Base-by-base conservation (phyloP, 2,888 invertebrate species). In the Lasioglossum figueresi region DNA sequence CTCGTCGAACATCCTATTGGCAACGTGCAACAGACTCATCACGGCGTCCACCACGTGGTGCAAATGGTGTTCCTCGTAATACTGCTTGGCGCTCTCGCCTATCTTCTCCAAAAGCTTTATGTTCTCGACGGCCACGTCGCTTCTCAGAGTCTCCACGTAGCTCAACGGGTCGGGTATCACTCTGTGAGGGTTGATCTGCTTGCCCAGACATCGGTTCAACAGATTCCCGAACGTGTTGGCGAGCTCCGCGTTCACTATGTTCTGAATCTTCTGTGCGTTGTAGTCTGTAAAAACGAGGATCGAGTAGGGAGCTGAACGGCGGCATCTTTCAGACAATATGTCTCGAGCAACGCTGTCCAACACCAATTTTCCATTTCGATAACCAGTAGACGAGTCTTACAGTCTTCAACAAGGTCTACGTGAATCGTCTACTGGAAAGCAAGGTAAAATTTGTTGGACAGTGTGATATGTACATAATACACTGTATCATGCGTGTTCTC, bases 191-290 rank as follows among this genome's bases (percentile, higher is more conserved):
- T 99, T 99, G 79, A 99, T 95, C 6, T 97, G 95, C 84, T 95
- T 95, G 31, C 98, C 97, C 88, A 97, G 97, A 93, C 97, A 98
- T 31, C 99, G 97, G 80, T 97, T 97, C 84, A 98, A 96, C 77
- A 99, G 96, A 96, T 99, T 99, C 40, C 99, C 99, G 31, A 99
- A 95, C 0, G 98, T 98, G 95, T 99, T 98, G 4, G 98, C 99
- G 82, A 99, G 95, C 94, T 99, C 99, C 0, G 98, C 96, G 95
- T 99, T 99, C 34, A 98, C 95, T 79, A 97, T 96, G 90, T 97
- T 96, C 59, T 97, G 94, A 76, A 98, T 96, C 94, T 98, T 98
- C 8, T 95, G 96, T 88, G 97, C 97, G 94, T 97, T 98, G 95
- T 97, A 99, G 96, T 99, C 99, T 99, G 95, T 31, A 96, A 95